These are phyloP conservation scores for Berghia stephanieae DNA, from an alignment of 1,140 invertebrate genomes.

Conservation along the genomic window DNA sequence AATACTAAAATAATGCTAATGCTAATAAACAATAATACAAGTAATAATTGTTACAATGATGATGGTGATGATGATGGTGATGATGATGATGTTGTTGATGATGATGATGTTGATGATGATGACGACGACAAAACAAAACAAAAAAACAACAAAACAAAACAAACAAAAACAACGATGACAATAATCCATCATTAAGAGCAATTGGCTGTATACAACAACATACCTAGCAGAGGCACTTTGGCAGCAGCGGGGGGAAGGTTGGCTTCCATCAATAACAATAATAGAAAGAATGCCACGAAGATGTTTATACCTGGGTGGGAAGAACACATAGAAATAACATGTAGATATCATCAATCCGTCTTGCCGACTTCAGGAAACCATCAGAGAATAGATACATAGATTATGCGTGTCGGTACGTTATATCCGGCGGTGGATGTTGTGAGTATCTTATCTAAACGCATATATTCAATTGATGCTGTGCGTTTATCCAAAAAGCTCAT, in stretches of 20 bases:
- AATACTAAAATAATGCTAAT: no score
- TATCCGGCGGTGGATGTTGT: no score
- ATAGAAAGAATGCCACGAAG: conserved; percentile 67
- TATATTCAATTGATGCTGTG: no score
- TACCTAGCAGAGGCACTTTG: conserved; percentile 65
- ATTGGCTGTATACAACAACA: neutral
- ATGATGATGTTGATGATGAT: neutral
- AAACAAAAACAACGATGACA: no score
- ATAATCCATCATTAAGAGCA: no score
- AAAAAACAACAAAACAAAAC: neutral
- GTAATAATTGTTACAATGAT: neutral
- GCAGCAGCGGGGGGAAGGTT: conserved; percentile 63
- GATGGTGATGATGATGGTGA: neutral
- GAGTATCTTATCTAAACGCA: no score
- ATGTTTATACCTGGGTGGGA: conserved; percentile 65
- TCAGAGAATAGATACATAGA: no score
- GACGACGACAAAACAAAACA: neutral
- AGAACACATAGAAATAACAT: neutral
- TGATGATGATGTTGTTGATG: neutral
- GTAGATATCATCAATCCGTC: no score
- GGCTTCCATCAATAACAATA: conserved; percentile 60
- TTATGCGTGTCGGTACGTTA: no score
- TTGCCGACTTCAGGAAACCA: no score
- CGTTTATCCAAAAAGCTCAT: no score
- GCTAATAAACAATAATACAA: no score